Evolutionary conservation across 2,797 vertebrate genomes (phyloP), one percentile per base, ranked within the genome.

Genomic region (Hypotaenidia philippensis): DNA sequence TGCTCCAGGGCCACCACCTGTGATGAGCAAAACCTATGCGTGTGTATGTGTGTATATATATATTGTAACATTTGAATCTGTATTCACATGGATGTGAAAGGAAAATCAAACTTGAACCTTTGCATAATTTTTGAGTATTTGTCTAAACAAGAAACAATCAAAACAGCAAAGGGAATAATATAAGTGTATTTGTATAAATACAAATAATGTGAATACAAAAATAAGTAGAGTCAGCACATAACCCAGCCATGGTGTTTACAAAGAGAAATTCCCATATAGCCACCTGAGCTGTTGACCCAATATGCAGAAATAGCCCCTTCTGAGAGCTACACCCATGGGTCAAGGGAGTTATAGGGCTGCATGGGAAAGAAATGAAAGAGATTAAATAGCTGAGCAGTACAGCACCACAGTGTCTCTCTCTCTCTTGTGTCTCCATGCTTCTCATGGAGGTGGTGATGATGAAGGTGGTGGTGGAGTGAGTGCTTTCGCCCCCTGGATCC

Each of bases 381-480:
- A 10, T 32, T 36, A 34, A 80, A 70, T 2, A 75, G 29, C 45
- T 56, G 53, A 81, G 86, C 36, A 29, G 19, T 12, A n/a, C 25
- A 65, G 47, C 60, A 83, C 16, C n/a, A 21, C 4, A 26, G 6
- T 16, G 19, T 38, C 10, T 32, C 20, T 64, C 13, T 45, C 11
- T 20, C 5, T 45, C 11, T 20, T 5, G 0, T 38, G 26, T 40
- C 59, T 32, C 29, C 38, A 8, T 0, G 0, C 20, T 90, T 89
- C 19, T 85, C 32, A 21, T 5, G 17, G 21, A 61, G 9, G 11
- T 17, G 14, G 5, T 31, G 38, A 25, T 44, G 22, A 40, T 11
- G 36, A 40, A 77, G 25, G 14, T 47, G 21, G 23, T 6, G 27
- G n/a, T 36, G 8, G 38, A 40, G 29, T 19, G 15, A 83, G 13